Conservation (phyloP, 2,797 vertebrate genomes). For the Acipenser oxyrinchus region DNA sequence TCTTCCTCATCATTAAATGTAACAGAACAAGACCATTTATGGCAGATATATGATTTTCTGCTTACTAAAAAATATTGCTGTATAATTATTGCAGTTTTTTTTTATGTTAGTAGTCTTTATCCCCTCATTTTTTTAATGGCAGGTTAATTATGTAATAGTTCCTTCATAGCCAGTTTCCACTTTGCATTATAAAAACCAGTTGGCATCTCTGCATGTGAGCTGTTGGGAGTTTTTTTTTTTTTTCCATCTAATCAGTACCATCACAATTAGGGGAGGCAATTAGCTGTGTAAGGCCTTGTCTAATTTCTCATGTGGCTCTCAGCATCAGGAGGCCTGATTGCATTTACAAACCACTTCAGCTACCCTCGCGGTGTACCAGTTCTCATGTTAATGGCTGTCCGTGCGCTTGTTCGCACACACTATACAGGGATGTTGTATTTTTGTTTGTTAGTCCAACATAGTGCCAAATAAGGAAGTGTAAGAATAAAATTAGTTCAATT, state of each 20-base stretch:
- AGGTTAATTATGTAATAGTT: conserved; percentile 34
- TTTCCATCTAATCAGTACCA: conserved; percentile 54
- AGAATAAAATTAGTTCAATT: neutral
- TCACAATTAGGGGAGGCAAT: conserved; percentile 52
- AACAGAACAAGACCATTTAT: too few species aligned
- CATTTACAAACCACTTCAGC: conserved; percentile 45
- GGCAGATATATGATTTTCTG: too few species aligned
- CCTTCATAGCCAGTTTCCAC: conserved; percentile 28
- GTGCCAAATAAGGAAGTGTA: neutral
- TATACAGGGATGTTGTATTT: neutral
- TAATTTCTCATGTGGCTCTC: conserved; percentile 40
- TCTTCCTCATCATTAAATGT: too few species aligned
- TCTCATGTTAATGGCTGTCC: conserved; percentile 13
- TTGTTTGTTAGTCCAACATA: neutral
- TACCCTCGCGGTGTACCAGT: conserved; percentile 37
- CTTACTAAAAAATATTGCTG: neutral
- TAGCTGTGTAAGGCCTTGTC: conserved; percentile 50
- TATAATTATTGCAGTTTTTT: neutral
- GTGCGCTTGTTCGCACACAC: neutral
- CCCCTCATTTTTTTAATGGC: conserved; percentile 36
- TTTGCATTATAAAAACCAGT: conserved; percentile 14
- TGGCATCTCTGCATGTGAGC: conserved; percentile 44
- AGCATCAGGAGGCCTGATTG: conserved; percentile 42
- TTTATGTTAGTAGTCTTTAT: conserved; percentile 4
- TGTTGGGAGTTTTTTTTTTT: conserved; percentile 53